Evolutionary conservation across 2,113 vertebrate species (phyloP), one percentile per base, ranked within the genome.

Genomic region (Chamaea fasciata): DNA sequence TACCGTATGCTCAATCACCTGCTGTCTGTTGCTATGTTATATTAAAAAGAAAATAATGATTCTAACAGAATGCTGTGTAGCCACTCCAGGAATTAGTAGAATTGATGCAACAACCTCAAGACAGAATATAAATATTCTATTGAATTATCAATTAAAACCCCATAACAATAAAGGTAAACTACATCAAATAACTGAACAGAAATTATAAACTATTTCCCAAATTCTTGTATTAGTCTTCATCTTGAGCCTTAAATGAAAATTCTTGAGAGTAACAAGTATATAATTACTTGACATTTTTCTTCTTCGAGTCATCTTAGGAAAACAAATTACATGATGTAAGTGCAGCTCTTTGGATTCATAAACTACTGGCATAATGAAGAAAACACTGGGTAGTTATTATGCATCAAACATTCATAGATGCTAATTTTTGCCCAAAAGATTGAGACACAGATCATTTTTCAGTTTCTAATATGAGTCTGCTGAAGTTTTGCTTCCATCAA

Each of bases 231-330:
- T 97, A 97, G 92, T 97, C 94, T 97, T 97, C 89, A 95, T 97
- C 92, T 87, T 96, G 64, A 96, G 87, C 52, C 79, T 87, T 73
- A 95, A 95, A 96, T 97, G 90, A 97, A 98, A 96, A 97, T 95
- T 97, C 87, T 95, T 88, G 83, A 97, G 80, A 97, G 64, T 95
- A 96, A 96, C 94, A 97, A 97, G 90, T 97, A 93, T 89, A 87
- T 97, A 98, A 97, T 96, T 97, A 97, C 90, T 93, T 95, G 93
- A 89, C 77, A 97, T 97, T 98, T 98, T 98, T 98, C 95, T 97
- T 97, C 89, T 94, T 95, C 1, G 4, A 97, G 94, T 83, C 95
- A 80, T 96, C 92, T 91, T 81, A 94, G 84, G 93, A 96, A 97
- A 98, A 97, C 91, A 97, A 98, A 97, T 97, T 79, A 78, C 64